A percentile compares a stretch with the other conserved stretches of the same genome.
Evolutionary conservation across 1,140 invertebrate species (phyloP).

Genomic region (Oreohelix idahoensis): DNA sequence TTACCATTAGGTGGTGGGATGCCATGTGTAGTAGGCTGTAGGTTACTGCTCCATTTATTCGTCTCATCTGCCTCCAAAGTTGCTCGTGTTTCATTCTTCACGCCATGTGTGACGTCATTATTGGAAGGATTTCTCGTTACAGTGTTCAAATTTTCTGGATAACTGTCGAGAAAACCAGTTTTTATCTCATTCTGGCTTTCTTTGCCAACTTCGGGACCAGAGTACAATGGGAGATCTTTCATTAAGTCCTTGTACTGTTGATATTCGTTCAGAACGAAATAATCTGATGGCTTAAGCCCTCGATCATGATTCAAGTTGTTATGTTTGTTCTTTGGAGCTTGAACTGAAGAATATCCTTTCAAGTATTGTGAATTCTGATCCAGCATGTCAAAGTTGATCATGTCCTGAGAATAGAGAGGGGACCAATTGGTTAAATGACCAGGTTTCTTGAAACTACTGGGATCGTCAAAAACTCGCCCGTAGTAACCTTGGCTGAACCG

Average conservation of each 20-base stretch:
- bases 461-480: conserved; percentile 14
- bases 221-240: background rate
- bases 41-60: background rate
- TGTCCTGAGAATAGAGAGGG: background rate
- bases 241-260: background rate
- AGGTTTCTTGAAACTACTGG: background rate
- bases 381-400: background rate
- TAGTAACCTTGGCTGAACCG: conserved; percentile 15
- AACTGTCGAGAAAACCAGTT: background rate
- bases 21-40: background rate
- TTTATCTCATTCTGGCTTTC: background rate
- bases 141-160: background rate
- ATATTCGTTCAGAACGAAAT: background rate
- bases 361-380: background rate
- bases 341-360: background rate
- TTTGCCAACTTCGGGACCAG: background rate
- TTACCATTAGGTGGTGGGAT: background rate
- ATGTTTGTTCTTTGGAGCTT: background rate
- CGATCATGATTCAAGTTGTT: background rate
- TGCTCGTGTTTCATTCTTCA: background rate
- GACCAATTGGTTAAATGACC: background rate
- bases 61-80: background rate
- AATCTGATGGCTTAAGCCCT: background rate
- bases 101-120: background rate
- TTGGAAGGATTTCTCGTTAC: background rate